Evolutionary conservation across 2,888 invertebrate genomes (phyloP), one percentile per base, ranked within the genome.

Genomic region (Tachina grossa): DNA sequence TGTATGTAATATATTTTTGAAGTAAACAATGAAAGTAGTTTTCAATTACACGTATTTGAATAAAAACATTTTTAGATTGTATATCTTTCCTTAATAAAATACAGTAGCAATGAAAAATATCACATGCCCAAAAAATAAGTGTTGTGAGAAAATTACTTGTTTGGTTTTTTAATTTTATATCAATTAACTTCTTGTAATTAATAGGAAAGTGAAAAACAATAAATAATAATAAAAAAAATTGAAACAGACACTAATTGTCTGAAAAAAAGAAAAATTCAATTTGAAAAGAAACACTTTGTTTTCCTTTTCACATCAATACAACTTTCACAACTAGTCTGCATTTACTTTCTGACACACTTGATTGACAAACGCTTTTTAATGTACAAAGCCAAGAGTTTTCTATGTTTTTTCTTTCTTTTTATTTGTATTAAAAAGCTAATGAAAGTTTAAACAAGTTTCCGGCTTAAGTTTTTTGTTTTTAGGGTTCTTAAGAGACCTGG

Each of bases 321-420:
- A 83, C 83, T 83, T 83, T 83, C 83, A 75, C 83, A 68, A 63
- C 61, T 14, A 55, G 61, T 61, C 14, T 55, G 31, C 61, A 13
- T 59, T 72, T 57, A 78, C 78, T 83, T 83, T 68, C 69, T 65
- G 79, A 63, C 63, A 69, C 78, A 75, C 63, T 59, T 84, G 84
- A 79, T 84, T 84, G 84, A 84, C 69, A 79, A 79, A 63, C 41
- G 51, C 41, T 68, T 51, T 72, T 59, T 13, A 57, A 19, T 14
- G 1, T n/a, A 39, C 31, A 5, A 31, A 31, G 5, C 6, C 31
- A 31, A 31, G 31, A 31, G 31, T 31, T 31, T 31, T 31, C 31
- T 31, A 6, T 31, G 6, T 31, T 31, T 31, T 31, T 31, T 5
- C 5, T 31, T 31, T 31, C 31, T 31, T 31, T 31, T 31, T 31